Conservation (phyloP, 2,888 invertebrate species). For the Hymenopus coronatus region DNA sequence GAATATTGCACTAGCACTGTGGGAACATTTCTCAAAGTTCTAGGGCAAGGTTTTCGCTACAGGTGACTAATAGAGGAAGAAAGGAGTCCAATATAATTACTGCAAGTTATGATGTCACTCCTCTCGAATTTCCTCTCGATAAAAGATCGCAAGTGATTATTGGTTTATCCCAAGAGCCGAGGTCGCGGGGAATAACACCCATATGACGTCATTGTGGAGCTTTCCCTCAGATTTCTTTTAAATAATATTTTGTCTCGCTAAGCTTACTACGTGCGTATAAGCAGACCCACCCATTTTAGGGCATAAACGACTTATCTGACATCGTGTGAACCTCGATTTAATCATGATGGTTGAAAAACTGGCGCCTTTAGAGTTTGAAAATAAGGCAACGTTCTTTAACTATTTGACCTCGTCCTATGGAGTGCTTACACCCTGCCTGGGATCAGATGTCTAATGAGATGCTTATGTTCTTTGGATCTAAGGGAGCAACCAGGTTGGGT, state of each 20-base stretch:
- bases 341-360: too few relatives aligned
- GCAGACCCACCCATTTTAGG: neutral
- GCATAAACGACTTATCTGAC: neutral
- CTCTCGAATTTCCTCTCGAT: neutral
- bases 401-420: too few relatives aligned
- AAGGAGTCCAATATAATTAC: neutral
- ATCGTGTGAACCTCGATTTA: neutral
- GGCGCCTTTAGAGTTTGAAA: too few relatives aligned
- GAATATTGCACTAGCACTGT: neutral
- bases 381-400: too few relatives aligned
- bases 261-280: neutral
- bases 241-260: neutral
- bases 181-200: neutral
- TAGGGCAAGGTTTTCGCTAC: neutral
- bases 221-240: neutral
- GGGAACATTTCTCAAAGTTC: neutral
- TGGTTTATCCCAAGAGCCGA: neutral
- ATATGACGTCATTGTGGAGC: neutral
- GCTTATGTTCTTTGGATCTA: too few relatives aligned
- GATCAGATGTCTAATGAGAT: too few relatives aligned
- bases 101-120: neutral
- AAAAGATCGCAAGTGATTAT: neutral
- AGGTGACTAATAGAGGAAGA: neutral
- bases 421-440: too few relatives aligned
- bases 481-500: too few relatives aligned